These are phyloP conservation scores for Dipodomys ordii DNA, from an alignment of 2,113 vertebrate genomes.

Conservation along the genomic window DNA sequence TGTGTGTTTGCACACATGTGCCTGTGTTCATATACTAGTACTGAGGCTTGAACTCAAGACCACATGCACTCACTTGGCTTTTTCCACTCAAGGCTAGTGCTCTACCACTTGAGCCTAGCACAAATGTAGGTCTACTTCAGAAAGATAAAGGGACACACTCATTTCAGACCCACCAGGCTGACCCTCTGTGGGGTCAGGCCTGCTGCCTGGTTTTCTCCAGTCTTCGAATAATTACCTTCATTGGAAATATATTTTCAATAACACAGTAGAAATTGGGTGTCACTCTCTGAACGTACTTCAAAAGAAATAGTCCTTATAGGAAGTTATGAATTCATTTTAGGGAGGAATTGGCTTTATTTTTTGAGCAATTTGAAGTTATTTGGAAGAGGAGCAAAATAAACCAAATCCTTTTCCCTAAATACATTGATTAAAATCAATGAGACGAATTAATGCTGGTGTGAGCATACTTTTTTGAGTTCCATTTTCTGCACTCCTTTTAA, in stretches of 20 bases:
- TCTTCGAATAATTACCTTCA: not conserved
- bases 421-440: not conserved
- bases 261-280: not conserved
- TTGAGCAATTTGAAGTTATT: conserved; percentile 29
- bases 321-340: not conserved
- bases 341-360: not conserved
- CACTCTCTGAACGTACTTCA: not conserved
- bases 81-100: too few species aligned
- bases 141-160: too few species aligned
- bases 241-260: conserved; percentile 6
- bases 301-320: conserved; percentile 14
- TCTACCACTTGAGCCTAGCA: too few species aligned
- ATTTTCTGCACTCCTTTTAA: not conserved
- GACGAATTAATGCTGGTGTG: not conserved
- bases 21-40: too few species aligned
- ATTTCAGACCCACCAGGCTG: too few species aligned
- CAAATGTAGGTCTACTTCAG: too few species aligned
- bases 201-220: not conserved
- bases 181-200: too few species aligned
- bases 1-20: too few species aligned
- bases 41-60: too few species aligned
- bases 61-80: too few species aligned
- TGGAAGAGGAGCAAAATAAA: conserved; percentile 35
- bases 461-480: not conserved
- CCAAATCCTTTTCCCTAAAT: not conserved